Evolutionary conservation across 2,888 invertebrate genomes (phyloP).

Genomic region (Himalopsyche tibetana): DNA sequence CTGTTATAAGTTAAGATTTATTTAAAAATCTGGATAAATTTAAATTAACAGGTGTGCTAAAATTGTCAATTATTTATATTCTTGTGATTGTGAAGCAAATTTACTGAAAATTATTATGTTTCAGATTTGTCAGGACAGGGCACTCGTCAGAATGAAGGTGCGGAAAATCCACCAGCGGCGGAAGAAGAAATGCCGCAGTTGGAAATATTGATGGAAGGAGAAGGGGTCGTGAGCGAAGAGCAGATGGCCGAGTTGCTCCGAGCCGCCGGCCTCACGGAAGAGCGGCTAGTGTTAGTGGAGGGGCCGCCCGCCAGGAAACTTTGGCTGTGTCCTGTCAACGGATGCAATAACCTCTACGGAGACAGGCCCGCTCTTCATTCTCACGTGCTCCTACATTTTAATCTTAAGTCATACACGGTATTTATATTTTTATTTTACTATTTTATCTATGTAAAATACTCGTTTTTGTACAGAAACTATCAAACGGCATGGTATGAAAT

Average conservation of each 20-base stretch:
- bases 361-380: slow-evolving; percentile 54
- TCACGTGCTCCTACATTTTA: slow-evolving; percentile 63
- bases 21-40: not conserved
- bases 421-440: slow-evolving; percentile 11
- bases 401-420: slow-evolving; percentile 62
- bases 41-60: not conserved
- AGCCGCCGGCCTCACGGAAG: slow-evolving; percentile 50
- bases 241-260: slow-evolving; percentile 46
- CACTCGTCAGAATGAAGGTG: slow-evolving; percentile 16
- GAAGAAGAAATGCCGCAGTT: not conserved
- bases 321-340: slow-evolving; percentile 62
- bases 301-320: slow-evolving; percentile 46
- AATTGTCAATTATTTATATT: no score
- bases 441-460: not conserved
- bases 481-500: no score
- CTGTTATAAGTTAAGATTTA: not conserved
- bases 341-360: slow-evolving; percentile 60
- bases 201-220: not conserved
- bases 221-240: slow-evolving; percentile 12
- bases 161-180: not conserved
- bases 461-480: no score
- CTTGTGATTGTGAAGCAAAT: no score
- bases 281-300: slow-evolving; percentile 52
- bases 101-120: not conserved
- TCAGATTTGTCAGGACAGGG: slow-evolving; percentile 20